Conservation (phyloP, 1,140 invertebrate genomes). For the Brachionus paranguensis region DNA sequence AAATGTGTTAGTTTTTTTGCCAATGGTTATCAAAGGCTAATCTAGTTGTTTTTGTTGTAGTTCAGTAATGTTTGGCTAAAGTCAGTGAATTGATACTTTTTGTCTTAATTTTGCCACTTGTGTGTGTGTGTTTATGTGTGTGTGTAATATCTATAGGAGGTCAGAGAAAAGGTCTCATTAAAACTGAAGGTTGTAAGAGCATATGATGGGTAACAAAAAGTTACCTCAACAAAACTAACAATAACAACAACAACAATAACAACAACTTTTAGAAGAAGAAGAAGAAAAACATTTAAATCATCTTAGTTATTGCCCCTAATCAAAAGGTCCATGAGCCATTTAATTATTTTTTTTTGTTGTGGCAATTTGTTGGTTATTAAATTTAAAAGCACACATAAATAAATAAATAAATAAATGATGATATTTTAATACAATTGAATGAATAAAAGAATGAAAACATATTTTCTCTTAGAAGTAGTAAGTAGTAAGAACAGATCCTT, state of each 20-base stretch:
- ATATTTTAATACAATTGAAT: background rate
- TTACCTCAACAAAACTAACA: background rate
- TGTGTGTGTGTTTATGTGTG: too few species aligned
- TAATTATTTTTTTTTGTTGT: background rate
- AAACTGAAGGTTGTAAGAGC: background rate
- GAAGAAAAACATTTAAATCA: background rate
- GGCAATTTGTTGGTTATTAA: slow-evolving; percentile 21
- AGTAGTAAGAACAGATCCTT: background rate
- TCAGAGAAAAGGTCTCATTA: background rate
- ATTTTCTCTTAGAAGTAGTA: background rate
- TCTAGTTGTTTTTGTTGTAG: too few species aligned
- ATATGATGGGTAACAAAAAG: background rate
- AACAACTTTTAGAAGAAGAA: background rate
- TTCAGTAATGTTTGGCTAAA: too few species aligned
- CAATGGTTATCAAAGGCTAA: too few species aligned
- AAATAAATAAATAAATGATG: slow-evolving; percentile 10
- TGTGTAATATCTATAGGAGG: background rate
- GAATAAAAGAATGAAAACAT: background rate
- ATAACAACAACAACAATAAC: background rate
- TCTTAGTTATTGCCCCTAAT: background rate
- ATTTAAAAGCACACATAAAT: background rate
- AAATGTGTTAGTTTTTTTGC: too few species aligned
- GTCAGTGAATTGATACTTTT: too few species aligned
- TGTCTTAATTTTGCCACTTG: too few species aligned
- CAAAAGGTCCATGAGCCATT: slow-evolving; percentile 16